Base-by-base conservation (phyloP, 2,888 invertebrate species). In the Diplolepis rosae region DNA sequence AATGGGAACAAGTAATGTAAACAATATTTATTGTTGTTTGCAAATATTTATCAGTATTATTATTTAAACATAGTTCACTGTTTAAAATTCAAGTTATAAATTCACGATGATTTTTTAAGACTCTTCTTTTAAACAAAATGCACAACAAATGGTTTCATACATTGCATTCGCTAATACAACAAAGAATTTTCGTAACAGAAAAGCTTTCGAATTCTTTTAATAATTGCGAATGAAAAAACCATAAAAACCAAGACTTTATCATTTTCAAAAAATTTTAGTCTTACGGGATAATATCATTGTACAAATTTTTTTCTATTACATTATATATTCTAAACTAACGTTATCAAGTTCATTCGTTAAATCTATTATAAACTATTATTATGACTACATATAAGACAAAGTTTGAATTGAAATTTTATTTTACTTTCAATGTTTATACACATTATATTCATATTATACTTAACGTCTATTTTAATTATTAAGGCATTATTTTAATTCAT, bases 341-440 rank as follows among this genome's bases (percentile, higher is more conserved):
- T 39, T 61, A 61, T 61, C 22, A 5, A 52, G 27, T n/a, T 52
- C n/a, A 52, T 52, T 28, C 52, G 52, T 52, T 52, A 24, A 61
- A 13, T 61, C 39, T 61, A 27, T 61, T 39, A 61, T 39, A 7
- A 68, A 65, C 66, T 45, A 67, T 32, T 67, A 65, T 65, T 69
- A 32, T 66, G 35, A 65, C 30, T 65, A 68, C 65, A 45, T 61
- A 39, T 39, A 61, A 39, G 61, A 61, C n/a, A 18, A 50, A 27
- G 11, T 72, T 68, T 68, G n/a, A n/a, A n/a, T n/a, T n/a, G n/a
- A n/a, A n/a, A n/a, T n/a, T n/a, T n/a, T n/a, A 71, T 68, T 76
- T 76, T 69, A 56, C n/a, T 74, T 76, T 74, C 56, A 48, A 74
- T 67, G 74, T 74, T 74, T 76, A 70, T 74, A 76, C 70, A 66